Conservation (phyloP, 2,113 vertebrate genomes). For the Gobio gobio region DNA sequence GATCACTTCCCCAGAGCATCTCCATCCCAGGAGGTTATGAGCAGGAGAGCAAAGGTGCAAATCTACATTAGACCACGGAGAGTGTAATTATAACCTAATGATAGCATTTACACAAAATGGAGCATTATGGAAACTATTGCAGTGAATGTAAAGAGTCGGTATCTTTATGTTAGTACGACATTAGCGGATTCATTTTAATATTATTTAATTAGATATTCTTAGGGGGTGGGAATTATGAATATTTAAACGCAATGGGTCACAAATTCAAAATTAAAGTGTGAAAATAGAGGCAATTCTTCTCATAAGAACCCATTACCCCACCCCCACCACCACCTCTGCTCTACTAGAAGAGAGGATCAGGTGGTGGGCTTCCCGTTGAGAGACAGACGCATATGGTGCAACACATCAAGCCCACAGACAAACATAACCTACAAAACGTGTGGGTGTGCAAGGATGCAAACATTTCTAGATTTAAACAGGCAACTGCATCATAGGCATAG, state of each 20-base stretch:
- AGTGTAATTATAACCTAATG: constrained; percentile 58
- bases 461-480: neutral
- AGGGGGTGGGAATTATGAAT: constrained; percentile 19
- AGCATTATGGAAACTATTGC: constrained; percentile 46
- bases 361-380: constrained; percentile 53
- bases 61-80: constrained; percentile 40
- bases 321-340: constrained; percentile 11
- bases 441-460: constrained; percentile 13
- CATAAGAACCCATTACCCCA: neutral
- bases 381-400: constrained; percentile 52
- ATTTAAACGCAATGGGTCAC: neutral
- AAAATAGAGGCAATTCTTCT: constrained; percentile 38
- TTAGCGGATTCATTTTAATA: constrained; percentile 31
- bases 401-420: constrained; percentile 50
- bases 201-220: constrained; percentile 47
- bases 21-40: constrained; percentile 39
- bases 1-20: constrained; percentile 53
- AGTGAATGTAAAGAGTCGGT: constrained; percentile 30
- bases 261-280: constrained; percentile 41
- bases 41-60: constrained; percentile 51
- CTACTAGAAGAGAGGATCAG: constrained; percentile 53
- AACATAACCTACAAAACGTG: constrained; percentile 33
- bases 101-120: constrained; percentile 53
- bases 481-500: neutral
- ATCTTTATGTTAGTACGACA: constrained; percentile 36